phyloP scores from a whole-genome alignment of 2,888 invertebrate species.

The Darwinula stevensoni region DNA sequence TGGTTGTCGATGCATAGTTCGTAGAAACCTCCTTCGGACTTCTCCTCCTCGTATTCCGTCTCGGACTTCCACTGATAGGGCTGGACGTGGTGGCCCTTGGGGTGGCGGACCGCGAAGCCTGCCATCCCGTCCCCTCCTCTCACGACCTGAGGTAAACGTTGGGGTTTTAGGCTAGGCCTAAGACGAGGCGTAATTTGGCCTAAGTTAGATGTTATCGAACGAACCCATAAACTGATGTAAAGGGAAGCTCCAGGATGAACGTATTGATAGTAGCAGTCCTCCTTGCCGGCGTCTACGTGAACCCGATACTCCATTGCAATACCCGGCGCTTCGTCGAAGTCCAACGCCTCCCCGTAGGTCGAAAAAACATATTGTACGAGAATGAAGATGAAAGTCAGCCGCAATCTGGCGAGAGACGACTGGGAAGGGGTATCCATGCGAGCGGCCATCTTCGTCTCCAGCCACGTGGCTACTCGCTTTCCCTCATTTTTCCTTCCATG shows the following conservation, averaged over 20 bases:
- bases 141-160: constrained; percentile 37
- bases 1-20: constrained; percentile 76
- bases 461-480: too few relatives aligned
- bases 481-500: too few relatives aligned
- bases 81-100: constrained; percentile 49
- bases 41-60: constrained; percentile 59
- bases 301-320: constrained; percentile 89
- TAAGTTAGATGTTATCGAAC: constrained; percentile 11
- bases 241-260: constrained; percentile 71
- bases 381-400: too few relatives aligned
- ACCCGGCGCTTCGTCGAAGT: constrained; percentile 29
- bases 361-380: too few relatives aligned
- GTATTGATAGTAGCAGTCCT: constrained; percentile 84
- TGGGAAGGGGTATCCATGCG: too few relatives aligned
- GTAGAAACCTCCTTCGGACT: constrained; percentile 53
- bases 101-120: constrained; percentile 68
- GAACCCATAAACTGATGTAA: constrained; percentile 79
- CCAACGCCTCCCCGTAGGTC: too few relatives aligned
- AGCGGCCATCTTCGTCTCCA: too few relatives aligned
- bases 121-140: constrained; percentile 82
- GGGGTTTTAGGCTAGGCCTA: neutral
- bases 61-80: constrained; percentile 74
- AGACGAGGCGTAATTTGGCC: too few relatives aligned
- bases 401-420: too few relatives aligned
- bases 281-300: constrained; percentile 71